Percentiles rank a stretch among this genome's conserved stretches.
Conservation (phyloP, 2,888 invertebrate genomes). For the Apocheima hispidaria region DNA sequence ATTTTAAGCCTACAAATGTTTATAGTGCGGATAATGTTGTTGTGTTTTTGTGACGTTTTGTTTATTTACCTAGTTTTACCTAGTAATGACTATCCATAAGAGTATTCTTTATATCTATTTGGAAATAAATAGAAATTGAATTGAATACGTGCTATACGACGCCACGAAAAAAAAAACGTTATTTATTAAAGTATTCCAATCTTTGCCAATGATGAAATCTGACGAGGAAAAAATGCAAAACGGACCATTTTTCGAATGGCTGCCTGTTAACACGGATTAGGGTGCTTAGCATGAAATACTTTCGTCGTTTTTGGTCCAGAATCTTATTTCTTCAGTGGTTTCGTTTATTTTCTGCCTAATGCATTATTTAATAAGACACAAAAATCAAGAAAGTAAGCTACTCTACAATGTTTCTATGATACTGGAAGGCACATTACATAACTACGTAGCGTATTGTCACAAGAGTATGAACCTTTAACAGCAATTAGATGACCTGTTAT, state of each 20-base stretch:
- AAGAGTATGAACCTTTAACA: too few species aligned
- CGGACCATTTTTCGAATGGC: constrained; percentile 13
- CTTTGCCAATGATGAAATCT: constrained; percentile 17
- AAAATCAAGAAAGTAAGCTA: too few species aligned
- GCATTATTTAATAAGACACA: not conserved
- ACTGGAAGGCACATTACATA: too few species aligned
- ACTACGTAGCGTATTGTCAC: too few species aligned
- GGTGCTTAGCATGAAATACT: constrained; percentile 14
- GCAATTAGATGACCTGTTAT: too few species aligned
- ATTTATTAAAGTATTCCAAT: constrained; percentile 8
- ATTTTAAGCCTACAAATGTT: too few species aligned
- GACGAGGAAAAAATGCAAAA: constrained; percentile 23
- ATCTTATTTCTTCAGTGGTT: constrained; percentile 9
- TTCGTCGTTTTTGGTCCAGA: constrained; percentile 6
- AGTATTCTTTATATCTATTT: too few species aligned
- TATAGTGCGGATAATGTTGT: too few species aligned
- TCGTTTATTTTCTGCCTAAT: not conserved
- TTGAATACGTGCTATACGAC: not conserved
- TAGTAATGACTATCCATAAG: too few species aligned
- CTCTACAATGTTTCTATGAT: too few species aligned
- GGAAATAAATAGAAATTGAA: not conserved
- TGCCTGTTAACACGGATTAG: constrained; percentile 25
- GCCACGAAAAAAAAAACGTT: not conserved
- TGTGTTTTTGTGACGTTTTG: too few species aligned
- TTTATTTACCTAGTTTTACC: too few species aligned